Evolutionary conservation across 2,888 invertebrate species (phyloP), one percentile per base, ranked within the genome.

Genomic region (Agrilus mali): DNA sequence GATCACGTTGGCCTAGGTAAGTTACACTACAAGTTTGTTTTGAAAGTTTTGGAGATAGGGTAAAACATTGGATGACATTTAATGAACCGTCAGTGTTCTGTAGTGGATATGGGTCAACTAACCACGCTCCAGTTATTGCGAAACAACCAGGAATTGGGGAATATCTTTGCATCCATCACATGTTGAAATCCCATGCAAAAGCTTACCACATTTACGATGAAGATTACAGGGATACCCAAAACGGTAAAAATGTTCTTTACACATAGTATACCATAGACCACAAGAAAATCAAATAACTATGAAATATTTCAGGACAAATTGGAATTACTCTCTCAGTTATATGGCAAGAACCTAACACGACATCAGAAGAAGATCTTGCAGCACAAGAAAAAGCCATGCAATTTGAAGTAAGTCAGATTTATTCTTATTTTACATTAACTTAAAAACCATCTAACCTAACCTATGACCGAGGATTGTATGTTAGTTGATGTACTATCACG

Each of bases 171-270:
- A 67, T 68, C 1, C 79, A 82, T 56, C 76, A 78, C 53, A 63
- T 77, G 43, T 60, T 85, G 13, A 61, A 75, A 44, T 76, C 79
- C 1, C 84, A 85, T 59, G 78, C 77, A 1, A 70, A 68, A 42
- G 77, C 71, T 2, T 2, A 77, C 55, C 69, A 71, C 39, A 57
- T 80, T 33, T 82, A 82, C 55, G 66, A 79, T 43, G 62, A 68
- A 36, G 66, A 74, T 51, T 82, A 73, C 54, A 66, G 69, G 47
- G 55, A 64, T 1, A 53, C 53, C 34, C 75, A 77, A 54, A 65
- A 69, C 58, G 77, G 75, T 74, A 57, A 36, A 8, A 8, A n/a
- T n/a, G n/a, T n/a, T n/a, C n/a, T n/a, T n/a, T n/a, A n/a, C n/a
- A n/a, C n/a, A n/a, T n/a, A n/a, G n/a, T n/a, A n/a, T n/a, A n/a